Conservation (phyloP, 2,113 vertebrate species). For the Phaetusa simplex region DNA sequence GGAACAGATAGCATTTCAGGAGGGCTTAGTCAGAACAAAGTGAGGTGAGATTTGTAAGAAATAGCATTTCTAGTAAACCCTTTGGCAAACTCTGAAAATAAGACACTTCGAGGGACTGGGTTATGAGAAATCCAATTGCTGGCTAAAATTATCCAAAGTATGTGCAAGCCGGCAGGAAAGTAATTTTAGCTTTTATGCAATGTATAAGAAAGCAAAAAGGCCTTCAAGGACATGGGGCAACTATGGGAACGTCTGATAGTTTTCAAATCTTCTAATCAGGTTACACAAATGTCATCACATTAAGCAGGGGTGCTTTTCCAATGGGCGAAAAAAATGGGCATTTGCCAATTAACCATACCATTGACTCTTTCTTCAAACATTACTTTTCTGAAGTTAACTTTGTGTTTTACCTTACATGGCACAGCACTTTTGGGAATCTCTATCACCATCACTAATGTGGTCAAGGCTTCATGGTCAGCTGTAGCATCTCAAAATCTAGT, state of each 20-base stretch:
- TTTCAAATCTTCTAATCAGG: neutral
- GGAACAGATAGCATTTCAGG: constrained; percentile 20
- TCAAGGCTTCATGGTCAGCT: neutral
- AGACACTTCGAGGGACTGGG: neutral
- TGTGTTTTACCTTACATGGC: neutral
- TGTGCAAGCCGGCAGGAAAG: neutral
- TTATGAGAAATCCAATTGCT: neutral
- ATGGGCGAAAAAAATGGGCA: fast-evolving
- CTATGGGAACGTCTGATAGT: neutral
- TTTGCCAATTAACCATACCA: neutral
- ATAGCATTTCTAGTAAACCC: neutral
- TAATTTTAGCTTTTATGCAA: neutral
- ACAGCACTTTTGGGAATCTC: neutral
- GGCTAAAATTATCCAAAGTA: constrained; percentile 1
- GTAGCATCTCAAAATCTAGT: neutral
- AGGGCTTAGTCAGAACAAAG: constrained; percentile 30
- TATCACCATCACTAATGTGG: neutral
- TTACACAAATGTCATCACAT: neutral
- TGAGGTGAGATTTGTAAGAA: neutral
- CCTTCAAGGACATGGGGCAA: neutral
- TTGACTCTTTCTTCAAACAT: neutral
- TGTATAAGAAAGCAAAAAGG: neutral
- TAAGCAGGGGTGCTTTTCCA: neutral
- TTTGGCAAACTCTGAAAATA: neutral
- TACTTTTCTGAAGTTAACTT: neutral